Conservation (phyloP, 2,888 invertebrate genomes). For the Macrosoma leucophasiata region DNA sequence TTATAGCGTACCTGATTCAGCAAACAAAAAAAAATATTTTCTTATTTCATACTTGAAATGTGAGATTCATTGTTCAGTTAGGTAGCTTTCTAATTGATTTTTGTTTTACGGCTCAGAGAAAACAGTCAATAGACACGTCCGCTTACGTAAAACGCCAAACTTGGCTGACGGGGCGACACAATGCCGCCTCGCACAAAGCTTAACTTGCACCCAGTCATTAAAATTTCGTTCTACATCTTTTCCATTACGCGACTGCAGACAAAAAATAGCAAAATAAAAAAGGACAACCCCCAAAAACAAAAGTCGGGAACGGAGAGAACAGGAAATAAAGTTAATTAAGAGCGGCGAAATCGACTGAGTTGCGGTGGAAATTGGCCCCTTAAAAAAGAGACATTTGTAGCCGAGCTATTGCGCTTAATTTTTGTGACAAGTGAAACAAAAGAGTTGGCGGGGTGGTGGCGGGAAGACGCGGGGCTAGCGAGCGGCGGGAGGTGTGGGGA, state of each 20-base stretch:
- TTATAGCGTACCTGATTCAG: no score
- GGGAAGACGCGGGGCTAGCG: slow-evolving; percentile 38
- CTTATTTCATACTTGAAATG: no score
- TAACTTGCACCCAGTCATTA: slow-evolving; percentile 70
- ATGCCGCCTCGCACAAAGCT: slow-evolving; percentile 63
- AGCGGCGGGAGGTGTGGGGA: slow-evolving; percentile 35
- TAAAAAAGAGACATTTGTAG: slow-evolving; percentile 75
- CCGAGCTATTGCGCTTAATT: slow-evolving; percentile 73
- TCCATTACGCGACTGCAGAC: slow-evolving; percentile 71
- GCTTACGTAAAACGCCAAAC: slow-evolving; percentile 56
- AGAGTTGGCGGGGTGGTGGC: slow-evolving; percentile 62
- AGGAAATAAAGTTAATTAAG: slow-evolving; percentile 77
- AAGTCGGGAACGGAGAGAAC: slow-evolving; percentile 69
- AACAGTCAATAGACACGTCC: slow-evolving; percentile 47
- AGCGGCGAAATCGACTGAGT: slow-evolving; percentile 75
- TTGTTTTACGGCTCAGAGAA: slow-evolving; percentile 44
- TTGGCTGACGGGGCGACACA: slow-evolving; percentile 50
- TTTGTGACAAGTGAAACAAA: slow-evolving; percentile 76
- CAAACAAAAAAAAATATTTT: no score
- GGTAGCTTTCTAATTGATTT: slow-evolving; percentile 22
- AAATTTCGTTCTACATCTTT: slow-evolving; percentile 74
- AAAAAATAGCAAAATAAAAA: slow-evolving; percentile 71
- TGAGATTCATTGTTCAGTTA: no score
- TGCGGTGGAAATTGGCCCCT: slow-evolving; percentile 74
- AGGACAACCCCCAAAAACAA: slow-evolving; percentile 66